phyloP scores from a whole-genome alignment of 2,888 invertebrate species.

The Zeuzera pyrina region DNA sequence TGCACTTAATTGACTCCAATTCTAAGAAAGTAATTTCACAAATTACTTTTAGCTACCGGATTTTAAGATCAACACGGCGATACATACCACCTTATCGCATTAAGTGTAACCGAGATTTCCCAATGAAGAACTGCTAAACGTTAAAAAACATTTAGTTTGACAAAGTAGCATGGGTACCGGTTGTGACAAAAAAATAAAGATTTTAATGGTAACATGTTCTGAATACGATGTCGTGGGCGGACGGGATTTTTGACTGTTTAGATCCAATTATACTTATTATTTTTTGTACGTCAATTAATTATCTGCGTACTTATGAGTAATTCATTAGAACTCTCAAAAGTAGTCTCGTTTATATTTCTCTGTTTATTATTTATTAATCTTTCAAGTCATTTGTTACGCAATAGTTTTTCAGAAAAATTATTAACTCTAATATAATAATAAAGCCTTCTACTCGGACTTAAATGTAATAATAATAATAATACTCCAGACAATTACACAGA shows the following conservation, averaged over 20 bases:
- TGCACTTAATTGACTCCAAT: constrained; percentile 68
- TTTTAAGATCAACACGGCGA: constrained; percentile 51
- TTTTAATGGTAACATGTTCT: constrained; percentile 21
- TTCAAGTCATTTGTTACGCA: no score
- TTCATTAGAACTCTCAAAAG: no score
- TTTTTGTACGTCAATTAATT: no score
- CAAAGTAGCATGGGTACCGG: constrained; percentile 38
- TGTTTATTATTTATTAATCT: no score
- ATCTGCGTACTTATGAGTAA: no score
- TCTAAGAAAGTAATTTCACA: constrained; percentile 73
- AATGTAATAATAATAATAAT: no score
- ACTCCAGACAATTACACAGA: no score
- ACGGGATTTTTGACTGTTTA: constrained; percentile 31
- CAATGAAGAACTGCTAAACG: background rate
- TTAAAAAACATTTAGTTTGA: constrained; percentile 17
- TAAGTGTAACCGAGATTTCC: constrained; percentile 11
- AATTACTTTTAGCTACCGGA: constrained; percentile 71
- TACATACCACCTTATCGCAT: constrained; percentile 36
- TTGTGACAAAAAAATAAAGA: constrained; percentile 37
- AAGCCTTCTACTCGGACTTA: no score
- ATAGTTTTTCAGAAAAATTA: no score
- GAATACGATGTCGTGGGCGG: constrained; percentile 35
- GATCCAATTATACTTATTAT: no score
- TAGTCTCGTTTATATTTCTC: no score
- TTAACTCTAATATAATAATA: no score